Base-by-base conservation (phyloP, 1,140 invertebrate species). In the Drosophila miranda region DNA sequence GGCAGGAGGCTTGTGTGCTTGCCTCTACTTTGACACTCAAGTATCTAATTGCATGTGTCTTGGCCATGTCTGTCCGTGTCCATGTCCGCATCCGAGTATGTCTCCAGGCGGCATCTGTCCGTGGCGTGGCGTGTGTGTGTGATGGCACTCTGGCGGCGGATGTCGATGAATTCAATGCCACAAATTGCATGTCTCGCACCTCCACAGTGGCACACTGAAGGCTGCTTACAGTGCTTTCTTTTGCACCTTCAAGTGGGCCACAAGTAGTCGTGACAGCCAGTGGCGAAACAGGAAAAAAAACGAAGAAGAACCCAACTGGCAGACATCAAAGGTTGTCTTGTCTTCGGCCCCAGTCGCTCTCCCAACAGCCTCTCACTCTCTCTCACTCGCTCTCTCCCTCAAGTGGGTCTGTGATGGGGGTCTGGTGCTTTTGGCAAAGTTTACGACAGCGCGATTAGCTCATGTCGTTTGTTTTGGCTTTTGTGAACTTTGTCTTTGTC, bases 21-120 rank as follows among this genome's bases (percentile, higher is more conserved):
- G 82, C 81, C 77, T 80, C 80, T 73, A 80, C 81, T 84, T 80
- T 84, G 81, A 86, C 81, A 86, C 81, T 77, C 63, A 81, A 86
- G 81, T 75, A 71, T 75, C 82, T 84, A 84, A 84, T 84, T 84
- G 77, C 81, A 86, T 71, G 63, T 73, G 63, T 59, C 44, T 78
- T 50, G 42, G 13, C 14, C 16, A 14, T 16, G 23, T 38, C 16
- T 16, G 23, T 38, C 16, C 48, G 21, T 14, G 16, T 44, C 41
- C 44, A 23, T 54, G 44, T 60, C 13, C 46, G 43, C 44, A 43
- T 57, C 49, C 9, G 11, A 38, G 11, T 13, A 13, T 38, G 34
- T 13, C 34, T 38, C 34, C 34, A 38, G 34, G 34, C 34, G 34
- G 34, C 34, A 38, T 38, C 11, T 38, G 34, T 13, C 11, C 34